phyloP scores from a whole-genome alignment of 2,113 vertebrate genomes.

The Chelonoidis abingdonii region DNA sequence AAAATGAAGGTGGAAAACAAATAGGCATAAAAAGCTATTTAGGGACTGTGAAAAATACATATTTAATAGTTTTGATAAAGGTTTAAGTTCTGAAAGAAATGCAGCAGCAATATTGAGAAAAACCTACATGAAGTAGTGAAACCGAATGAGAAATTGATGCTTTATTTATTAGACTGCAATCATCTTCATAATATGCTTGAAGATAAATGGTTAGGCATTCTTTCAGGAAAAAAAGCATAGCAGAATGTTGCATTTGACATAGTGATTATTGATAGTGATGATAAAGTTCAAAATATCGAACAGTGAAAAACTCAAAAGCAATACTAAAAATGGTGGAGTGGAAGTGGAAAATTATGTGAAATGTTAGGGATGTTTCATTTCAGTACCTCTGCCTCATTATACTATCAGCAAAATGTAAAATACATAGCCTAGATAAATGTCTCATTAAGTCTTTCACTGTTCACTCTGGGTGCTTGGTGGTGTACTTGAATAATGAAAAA shows the following conservation, averaged over 20 bases:
- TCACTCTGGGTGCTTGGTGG: constrained; percentile 69
- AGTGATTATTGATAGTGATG: constrained; percentile 64
- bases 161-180: constrained; percentile 66
- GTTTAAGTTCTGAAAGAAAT: neutral
- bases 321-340: constrained; percentile 66
- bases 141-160: constrained; percentile 49
- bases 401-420: constrained; percentile 77
- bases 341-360: constrained; percentile 75
- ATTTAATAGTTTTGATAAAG: constrained; percentile 25
- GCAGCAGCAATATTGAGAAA: constrained; percentile 38
- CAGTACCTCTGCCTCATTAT: constrained; percentile 80
- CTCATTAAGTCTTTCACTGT: constrained; percentile 80
- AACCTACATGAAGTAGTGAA: constrained; percentile 7
- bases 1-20: neutral
- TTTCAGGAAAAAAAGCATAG: constrained; percentile 23
- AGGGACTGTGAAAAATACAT: neutral
- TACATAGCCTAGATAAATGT: constrained; percentile 80
- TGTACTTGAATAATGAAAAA: constrained; percentile 73
- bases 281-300: constrained; percentile 74
- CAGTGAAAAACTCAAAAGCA: constrained; percentile 51
- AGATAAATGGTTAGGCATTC: constrained; percentile 52
- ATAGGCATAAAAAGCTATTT: neutral
- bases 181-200: constrained; percentile 32
- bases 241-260: constrained; percentile 14
- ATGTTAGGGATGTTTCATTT: constrained; percentile 73